Evolutionary conservation across 2,113 vertebrate genomes (phyloP).

Genomic region (Plestiodon gilberti): DNA sequence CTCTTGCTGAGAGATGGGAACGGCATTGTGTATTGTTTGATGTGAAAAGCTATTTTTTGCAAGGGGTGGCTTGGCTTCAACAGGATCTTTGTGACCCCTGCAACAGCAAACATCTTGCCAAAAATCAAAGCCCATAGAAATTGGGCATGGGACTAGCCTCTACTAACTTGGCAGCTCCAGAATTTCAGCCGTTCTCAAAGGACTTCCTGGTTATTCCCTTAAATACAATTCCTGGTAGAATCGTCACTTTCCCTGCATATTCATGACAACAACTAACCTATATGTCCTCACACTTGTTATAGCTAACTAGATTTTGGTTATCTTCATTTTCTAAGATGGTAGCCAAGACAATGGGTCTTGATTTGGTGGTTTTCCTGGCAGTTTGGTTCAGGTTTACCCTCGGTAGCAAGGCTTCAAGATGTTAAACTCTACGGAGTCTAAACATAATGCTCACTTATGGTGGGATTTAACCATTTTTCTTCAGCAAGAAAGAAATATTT

Average conservation of each 20-base stretch:
- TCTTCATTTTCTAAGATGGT: not conserved
- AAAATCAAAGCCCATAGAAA: not conserved
- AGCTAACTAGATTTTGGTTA: not conserved
- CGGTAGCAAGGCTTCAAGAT: not conserved
- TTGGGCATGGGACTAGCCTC: not conserved
- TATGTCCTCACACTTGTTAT: not conserved
- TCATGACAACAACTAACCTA: not conserved
- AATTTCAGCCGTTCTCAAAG: slow-evolving; percentile 4
- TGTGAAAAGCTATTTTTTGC: not conserved
- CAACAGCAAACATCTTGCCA: not conserved
- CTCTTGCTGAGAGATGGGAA: not conserved
- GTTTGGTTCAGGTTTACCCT: not conserved
- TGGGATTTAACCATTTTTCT: not conserved
- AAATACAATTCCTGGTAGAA: slow-evolving; percentile 21
- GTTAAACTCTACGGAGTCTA: not conserved
- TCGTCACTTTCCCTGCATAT: not conserved
- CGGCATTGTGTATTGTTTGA: not conserved
- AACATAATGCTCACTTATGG: not conserved
- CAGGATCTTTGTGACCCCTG: not conserved
- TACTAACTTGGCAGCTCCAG: not conserved
- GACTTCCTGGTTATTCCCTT: slow-evolving; percentile 35
- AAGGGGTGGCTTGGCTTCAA: not conserved
- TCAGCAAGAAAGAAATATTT: not conserved
- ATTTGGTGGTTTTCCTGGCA: not conserved
- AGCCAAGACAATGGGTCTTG: not conserved